These are phyloP conservation scores for Pantherophis vulpinus DNA, from an alignment of 2,797 vertebrate genomes.

Conservation along the genomic window DNA sequence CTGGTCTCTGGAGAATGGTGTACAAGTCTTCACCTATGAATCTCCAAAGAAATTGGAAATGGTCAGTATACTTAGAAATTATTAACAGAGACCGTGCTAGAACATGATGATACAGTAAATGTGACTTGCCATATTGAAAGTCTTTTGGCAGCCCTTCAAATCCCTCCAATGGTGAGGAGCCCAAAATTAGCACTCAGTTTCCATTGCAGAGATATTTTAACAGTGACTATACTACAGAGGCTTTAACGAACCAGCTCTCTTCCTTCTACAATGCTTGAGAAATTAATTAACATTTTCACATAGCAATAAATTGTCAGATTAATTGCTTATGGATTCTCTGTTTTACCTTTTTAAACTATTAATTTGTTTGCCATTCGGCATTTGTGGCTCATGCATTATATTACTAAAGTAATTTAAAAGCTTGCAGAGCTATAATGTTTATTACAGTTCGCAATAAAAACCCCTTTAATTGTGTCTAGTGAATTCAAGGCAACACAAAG, in stretches of 20 bases:
- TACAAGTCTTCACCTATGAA: constrained; percentile 35
- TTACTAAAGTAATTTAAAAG: constrained; percentile 14
- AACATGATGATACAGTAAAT: background rate
- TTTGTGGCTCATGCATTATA: background rate
- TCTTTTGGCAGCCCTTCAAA: background rate
- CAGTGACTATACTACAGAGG: background rate
- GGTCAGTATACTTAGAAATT: background rate
- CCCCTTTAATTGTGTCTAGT: background rate
- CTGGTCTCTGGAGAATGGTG: constrained; percentile 41
- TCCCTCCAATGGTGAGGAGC: background rate
- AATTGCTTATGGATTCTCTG: constrained; percentile 1
- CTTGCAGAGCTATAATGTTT: background rate
- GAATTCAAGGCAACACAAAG: background rate
- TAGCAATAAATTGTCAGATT: constrained; percentile 11
- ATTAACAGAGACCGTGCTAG: background rate
- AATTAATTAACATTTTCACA: constrained; percentile 19
- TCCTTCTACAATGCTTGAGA: background rate
- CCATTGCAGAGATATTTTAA: background rate
- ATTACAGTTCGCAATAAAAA: background rate
- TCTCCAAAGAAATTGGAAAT: background rate
- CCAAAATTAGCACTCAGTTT: background rate
- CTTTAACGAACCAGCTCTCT: background rate
- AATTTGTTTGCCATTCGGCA: constrained; percentile 9
- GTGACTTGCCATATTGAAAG: background rate
- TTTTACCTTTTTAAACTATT: constrained; percentile 11